These are phyloP conservation scores for Embidobia sp. DNA, from an alignment of 2,888 invertebrate species.

Conservation along the genomic window DNA sequence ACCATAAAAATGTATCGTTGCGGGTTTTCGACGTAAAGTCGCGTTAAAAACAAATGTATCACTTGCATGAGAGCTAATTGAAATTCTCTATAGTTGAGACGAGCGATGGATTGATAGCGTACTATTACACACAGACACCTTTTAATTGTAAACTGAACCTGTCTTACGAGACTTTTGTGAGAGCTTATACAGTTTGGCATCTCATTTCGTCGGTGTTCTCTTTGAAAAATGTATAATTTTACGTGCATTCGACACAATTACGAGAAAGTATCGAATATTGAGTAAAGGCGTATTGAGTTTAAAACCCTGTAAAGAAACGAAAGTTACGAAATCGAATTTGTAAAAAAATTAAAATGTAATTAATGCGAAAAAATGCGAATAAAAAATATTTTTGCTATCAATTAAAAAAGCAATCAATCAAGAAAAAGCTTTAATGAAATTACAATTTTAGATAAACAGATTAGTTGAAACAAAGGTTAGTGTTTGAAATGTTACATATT, in stretches of 20 bases:
- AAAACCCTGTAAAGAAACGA: too few relatives aligned
- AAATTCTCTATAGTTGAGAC: background rate
- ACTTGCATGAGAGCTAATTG: slow-evolving; percentile 6
- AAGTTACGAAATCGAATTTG: too few relatives aligned
- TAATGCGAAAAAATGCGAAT: too few relatives aligned
- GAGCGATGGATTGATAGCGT: slow-evolving; percentile 1
- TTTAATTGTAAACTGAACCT: slow-evolving; percentile 12
- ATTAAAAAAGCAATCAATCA: too few relatives aligned
- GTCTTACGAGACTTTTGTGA: background rate
- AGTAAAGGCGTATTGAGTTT: background rate
- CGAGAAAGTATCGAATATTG: background rate
- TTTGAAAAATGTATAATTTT: background rate
- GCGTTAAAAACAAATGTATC: background rate
- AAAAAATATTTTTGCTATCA: too few relatives aligned
- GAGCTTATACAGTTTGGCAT: background rate
- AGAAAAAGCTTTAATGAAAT: too few relatives aligned
- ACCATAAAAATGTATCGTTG: background rate
- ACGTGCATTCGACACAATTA: background rate
- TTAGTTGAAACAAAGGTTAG: too few relatives aligned
- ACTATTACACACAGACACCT: slow-evolving; percentile 3
- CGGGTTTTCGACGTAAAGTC: background rate
- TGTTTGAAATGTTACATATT: too few relatives aligned
- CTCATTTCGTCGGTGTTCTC: background rate
- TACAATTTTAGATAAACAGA: too few relatives aligned
- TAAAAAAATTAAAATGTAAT: too few relatives aligned